Conservation (phyloP, 1,140 invertebrate genomes). For the Saccostrea glomerata region DNA sequence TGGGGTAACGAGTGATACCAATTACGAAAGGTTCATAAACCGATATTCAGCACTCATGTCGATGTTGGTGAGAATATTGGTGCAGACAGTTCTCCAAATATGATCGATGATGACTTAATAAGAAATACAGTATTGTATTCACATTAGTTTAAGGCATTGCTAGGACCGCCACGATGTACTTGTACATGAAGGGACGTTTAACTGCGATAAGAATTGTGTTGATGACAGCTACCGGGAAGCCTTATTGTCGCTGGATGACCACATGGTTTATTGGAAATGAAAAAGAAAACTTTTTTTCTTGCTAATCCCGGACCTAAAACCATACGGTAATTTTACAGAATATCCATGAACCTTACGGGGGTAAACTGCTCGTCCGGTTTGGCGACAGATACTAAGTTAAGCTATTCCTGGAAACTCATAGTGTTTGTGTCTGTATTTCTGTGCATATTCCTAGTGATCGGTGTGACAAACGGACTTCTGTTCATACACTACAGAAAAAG, state of each 20-base stretch:
- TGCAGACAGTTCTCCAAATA: not conserved
- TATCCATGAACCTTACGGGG: constrained; percentile 21
- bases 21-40: constrained; percentile 5
- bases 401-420: not conserved
- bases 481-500: constrained; percentile 19
- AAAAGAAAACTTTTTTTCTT: not conserved
- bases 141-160: not conserved
- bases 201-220: not conserved
- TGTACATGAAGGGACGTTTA: not conserved
- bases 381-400: not conserved
- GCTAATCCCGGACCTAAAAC: not conserved
- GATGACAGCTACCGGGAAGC: not conserved
- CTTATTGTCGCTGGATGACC: not conserved
- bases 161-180: not conserved
- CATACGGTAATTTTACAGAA: not conserved
- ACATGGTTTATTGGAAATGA: not conserved
- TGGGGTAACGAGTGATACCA: constrained; percentile 9
- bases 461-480: not conserved
- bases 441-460: not conserved
- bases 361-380: not conserved
- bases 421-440: constrained; percentile 4
- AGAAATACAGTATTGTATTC: constrained; percentile 9
- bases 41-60: not conserved
- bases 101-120: constrained; percentile 38
- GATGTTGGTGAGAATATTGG: not conserved